A percentile compares a stretch with the other conserved stretches of the same genome.
phyloP scores from a whole-genome alignment of 2,797 vertebrate species.

The Jordanella pulchra region DNA sequence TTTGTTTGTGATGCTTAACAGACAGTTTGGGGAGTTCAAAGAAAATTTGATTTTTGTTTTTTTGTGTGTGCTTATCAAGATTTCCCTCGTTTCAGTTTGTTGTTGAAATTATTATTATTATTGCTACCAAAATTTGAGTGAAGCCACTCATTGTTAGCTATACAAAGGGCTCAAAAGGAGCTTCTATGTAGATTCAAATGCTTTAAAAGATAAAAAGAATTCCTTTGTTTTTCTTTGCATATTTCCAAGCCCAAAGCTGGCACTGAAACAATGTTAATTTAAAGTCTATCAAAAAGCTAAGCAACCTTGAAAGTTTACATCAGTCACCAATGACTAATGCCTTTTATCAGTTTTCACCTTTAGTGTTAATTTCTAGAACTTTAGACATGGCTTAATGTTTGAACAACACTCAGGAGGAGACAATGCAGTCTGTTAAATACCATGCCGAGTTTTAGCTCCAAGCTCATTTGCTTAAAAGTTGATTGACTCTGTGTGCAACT shows the following conservation, averaged over 20 bases:
- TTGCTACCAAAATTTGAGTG: conserved; percentile 21
- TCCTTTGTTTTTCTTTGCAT: not conserved
- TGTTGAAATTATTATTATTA: conserved; percentile 17
- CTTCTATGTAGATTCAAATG: conserved; percentile 3
- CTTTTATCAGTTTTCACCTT: conserved; percentile 1
- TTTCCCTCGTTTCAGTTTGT: conserved; percentile 9
- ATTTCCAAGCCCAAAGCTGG: not conserved
- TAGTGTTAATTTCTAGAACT: not conserved
- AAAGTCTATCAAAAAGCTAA: not conserved
- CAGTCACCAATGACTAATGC: not conserved
- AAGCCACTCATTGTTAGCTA: conserved; percentile 15
- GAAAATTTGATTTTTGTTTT: conserved; percentile 1
- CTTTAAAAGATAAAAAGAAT: not conserved
- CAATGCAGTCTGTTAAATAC: conserved; percentile 19
- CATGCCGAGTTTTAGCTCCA: conserved; percentile 40
- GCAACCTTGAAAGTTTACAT: not conserved
- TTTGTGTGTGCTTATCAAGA: not conserved
- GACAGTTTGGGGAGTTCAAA: not conserved
- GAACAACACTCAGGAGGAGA: conserved; percentile 42
- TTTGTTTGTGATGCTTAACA: conserved; percentile 3
- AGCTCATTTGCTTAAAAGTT: conserved; percentile 46
- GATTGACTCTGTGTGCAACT: conserved; percentile 39
- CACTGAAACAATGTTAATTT: not conserved
- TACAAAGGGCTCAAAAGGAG: conserved; percentile 16
- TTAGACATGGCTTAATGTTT: conserved; percentile 29